These are phyloP conservation scores for Actenoides hombroni DNA, from an alignment of 2,113 vertebrate genomes.

Conservation along the genomic window DNA sequence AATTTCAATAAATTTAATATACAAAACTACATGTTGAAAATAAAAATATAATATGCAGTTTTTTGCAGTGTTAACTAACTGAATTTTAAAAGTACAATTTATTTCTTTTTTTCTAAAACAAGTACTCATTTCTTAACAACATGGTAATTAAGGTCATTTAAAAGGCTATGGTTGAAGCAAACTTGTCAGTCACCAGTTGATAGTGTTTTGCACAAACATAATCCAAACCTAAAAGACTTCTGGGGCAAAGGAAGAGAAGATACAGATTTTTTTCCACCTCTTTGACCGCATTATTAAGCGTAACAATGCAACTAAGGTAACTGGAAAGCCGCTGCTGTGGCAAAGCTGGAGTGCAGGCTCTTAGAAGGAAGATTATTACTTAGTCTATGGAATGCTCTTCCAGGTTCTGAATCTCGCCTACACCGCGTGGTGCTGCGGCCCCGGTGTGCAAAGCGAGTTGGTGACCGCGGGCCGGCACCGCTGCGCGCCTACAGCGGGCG, in stretches of 20 bases:
- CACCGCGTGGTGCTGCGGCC: background rate
- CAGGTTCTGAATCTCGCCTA: background rate
- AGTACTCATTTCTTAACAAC: slow-evolving; percentile 72
- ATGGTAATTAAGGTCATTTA: slow-evolving; percentile 73
- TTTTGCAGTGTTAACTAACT: slow-evolving; percentile 76
- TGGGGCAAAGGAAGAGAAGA: slow-evolving; percentile 45
- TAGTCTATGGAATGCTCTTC: background rate
- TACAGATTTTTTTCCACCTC: slow-evolving; percentile 41
- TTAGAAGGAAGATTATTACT: background rate
- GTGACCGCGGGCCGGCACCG: background rate
- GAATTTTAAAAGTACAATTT: slow-evolving; percentile 75
- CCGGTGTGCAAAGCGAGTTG: background rate
- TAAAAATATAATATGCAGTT: slow-evolving; percentile 74
- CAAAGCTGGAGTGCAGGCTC: slow-evolving; percentile 40
- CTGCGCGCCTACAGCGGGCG: background rate
- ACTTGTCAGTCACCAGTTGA: slow-evolving; percentile 67
- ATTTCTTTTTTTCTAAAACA: slow-evolving; percentile 66
- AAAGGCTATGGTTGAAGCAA: slow-evolving; percentile 74
- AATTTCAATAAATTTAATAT: slow-evolving; percentile 75
- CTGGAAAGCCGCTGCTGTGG: slow-evolving; percentile 33
- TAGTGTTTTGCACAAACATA: slow-evolving; percentile 66
- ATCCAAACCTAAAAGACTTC: slow-evolving; percentile 53
- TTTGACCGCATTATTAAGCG: background rate
- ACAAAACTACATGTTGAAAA: slow-evolving; percentile 78
- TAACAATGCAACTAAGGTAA: slow-evolving; percentile 35